Evolutionary conservation across 2,888 invertebrate genomes (phyloP).

Genomic region (Branchellion lobata): DNA sequence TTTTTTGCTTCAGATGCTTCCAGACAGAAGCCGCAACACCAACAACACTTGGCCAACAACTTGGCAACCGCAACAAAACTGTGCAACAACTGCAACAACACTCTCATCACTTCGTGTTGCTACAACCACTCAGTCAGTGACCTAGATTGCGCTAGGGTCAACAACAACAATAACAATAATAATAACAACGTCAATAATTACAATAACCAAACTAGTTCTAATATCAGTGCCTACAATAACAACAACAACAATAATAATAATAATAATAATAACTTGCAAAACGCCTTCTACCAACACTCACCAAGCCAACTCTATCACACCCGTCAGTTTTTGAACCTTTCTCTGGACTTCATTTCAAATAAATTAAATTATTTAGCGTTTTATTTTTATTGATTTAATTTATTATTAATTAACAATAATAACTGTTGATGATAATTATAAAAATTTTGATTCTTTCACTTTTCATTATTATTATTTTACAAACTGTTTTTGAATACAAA

Average conservation of each 20-base stretch:
- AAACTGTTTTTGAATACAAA: too few relatives aligned
- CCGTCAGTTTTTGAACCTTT: neutral
- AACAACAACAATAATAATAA: neutral
- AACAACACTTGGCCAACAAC: neutral
- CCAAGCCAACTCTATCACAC: slow-evolving; percentile 31
- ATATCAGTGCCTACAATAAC: neutral
- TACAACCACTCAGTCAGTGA: slow-evolving; percentile 37
- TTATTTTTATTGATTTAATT: too few relatives aligned
- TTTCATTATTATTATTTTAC: too few relatives aligned
- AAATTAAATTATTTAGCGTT: too few relatives aligned
- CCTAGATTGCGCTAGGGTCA: slow-evolving; percentile 8
- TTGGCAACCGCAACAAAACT: slow-evolving; percentile 13
- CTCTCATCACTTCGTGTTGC: slow-evolving; percentile 32
- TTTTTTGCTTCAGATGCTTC: neutral
- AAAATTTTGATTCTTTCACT: too few relatives aligned
- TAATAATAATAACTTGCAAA: neutral
- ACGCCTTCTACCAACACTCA: neutral
- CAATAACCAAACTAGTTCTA: neutral
- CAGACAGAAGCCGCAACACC: neutral
- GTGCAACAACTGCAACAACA: slow-evolving; percentile 41
- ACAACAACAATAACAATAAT: slow-evolving; percentile 13
- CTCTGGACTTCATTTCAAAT: too few relatives aligned
- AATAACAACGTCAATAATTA: slow-evolving; percentile 7
- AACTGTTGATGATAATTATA: too few relatives aligned
- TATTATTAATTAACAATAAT: too few relatives aligned